Base-by-base conservation (phyloP, 2,797 vertebrate species). In the Dermochelys coriacea region DNA sequence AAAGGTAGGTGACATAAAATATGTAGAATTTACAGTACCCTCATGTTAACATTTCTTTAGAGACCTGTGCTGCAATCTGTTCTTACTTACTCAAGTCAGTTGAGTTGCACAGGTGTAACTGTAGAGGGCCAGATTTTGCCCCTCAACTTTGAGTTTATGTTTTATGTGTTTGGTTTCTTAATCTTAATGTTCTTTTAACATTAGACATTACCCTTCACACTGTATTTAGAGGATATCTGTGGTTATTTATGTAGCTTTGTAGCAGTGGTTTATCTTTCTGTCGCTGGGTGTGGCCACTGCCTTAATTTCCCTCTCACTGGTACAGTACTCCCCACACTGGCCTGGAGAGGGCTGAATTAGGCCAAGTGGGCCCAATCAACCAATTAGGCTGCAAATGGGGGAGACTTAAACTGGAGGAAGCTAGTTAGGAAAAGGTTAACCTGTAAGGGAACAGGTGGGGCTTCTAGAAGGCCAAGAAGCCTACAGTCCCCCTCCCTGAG, bases 31-130 rank as follows among this genome's bases (percentile, higher is more conserved):
- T 75, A 41, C 52, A 61, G 29, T 21, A 37, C 45, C 18, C 41
- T 37, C 16, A 8, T 0, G 0, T 47, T 49, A 71, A 1, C 59
- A 5, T 75, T 84, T 87, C 23, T 41, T 19, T 12, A 47, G 18
- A 74, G 74, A 74, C 41, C 4, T 41, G 18, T 50, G 29, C 77
- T 21, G 47, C 10, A 11, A n/a, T 50, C 77, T 51, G 47, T 79
- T 34, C 49, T 50, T 34, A 50, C 18, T 29, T 31, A 78, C 6
- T 31, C 75, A 31, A 78, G 29, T 78, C 15, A 18, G 14, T 50
- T 19, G 29, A 47, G 15, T 51, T 31, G 16, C 31, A 21, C 8
- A 79, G 47, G 14, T 18, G 8, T 78, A 78, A 50, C 8, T 25
- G 25, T 50, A 77, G 27, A 9, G 45, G 14, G 45, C 27, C 74